These are phyloP conservation scores for Shinisaurus crocodilurus DNA, from an alignment of 2,113 vertebrate species.

Conservation along the genomic window DNA sequence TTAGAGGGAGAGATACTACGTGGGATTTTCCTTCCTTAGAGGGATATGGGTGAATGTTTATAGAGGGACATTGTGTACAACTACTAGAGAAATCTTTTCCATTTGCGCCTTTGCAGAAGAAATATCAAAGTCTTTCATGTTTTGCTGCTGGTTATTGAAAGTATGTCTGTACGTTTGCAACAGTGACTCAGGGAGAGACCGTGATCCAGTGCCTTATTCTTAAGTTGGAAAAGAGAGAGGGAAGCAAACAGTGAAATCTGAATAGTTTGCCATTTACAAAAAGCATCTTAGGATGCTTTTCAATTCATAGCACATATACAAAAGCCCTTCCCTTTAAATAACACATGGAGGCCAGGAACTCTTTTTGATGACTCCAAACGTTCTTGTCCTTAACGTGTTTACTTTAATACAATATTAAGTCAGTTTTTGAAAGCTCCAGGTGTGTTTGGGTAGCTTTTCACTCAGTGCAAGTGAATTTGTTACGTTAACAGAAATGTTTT, in stretches of 20 bases:
- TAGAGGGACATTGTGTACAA: background rate
- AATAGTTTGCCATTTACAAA: constrained; percentile 5
- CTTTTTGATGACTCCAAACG: constrained; percentile 58
- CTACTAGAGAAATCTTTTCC: background rate
- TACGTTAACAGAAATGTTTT: constrained; percentile 73
- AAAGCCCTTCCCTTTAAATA: background rate
- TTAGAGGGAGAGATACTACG: background rate
- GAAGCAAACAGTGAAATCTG: background rate
- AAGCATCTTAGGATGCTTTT: constrained; percentile 1
- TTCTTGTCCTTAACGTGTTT: constrained; percentile 66
- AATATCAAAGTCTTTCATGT: background rate
- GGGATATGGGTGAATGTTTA: background rate
- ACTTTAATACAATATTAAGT: constrained; percentile 65
- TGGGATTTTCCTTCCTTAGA: background rate
- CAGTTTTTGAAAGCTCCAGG: constrained; percentile 65
- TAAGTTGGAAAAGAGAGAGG: background rate
- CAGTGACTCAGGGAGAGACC: accelerated
- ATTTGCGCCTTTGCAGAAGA: background rate
- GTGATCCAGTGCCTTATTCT: background rate
- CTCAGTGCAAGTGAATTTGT: constrained; percentile 63
- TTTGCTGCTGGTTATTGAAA: background rate
- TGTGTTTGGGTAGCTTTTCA: constrained; percentile 63
- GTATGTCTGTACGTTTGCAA: background rate
- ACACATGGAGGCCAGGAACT: background rate
- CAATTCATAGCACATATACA: background rate